These are phyloP conservation scores for Marmota monax DNA, from an alignment of 2,113 vertebrate genomes.

Conservation along the genomic window DNA sequence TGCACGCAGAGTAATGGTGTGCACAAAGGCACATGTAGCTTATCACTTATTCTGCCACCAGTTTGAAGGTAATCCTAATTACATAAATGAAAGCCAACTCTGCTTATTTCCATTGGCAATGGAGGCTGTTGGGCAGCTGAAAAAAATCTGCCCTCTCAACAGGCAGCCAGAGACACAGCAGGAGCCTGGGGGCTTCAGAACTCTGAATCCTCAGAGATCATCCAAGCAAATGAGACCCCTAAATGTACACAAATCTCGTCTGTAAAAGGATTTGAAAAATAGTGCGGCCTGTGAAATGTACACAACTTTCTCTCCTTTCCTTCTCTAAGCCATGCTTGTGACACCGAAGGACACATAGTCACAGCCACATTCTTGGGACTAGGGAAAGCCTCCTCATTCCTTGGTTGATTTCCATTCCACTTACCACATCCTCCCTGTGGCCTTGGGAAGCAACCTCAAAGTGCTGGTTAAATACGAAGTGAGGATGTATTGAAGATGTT, in stretches of 20 bases:
- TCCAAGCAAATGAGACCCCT: constrained; percentile 20
- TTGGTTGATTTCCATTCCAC: background rate
- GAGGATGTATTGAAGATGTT: constrained; percentile 63
- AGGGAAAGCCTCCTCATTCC: background rate
- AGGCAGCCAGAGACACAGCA: constrained; percentile 26
- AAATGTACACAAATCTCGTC: constrained; percentile 53
- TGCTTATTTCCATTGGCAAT: constrained; percentile 66
- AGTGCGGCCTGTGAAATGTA: constrained; percentile 19
- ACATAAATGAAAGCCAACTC: constrained; percentile 49
- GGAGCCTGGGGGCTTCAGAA: constrained; percentile 26
- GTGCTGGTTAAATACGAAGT: constrained; percentile 27
- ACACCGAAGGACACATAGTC: background rate
- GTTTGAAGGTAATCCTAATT: constrained; percentile 63
- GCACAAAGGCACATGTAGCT: constrained; percentile 38
- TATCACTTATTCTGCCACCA: constrained; percentile 75
- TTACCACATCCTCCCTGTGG: background rate
- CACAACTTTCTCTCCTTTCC: background rate
- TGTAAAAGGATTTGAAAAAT: constrained; percentile 52
- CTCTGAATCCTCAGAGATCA: constrained; percentile 50
- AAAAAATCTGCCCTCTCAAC: constrained; percentile 42
- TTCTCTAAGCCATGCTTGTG: background rate
- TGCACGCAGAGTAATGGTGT: constrained; percentile 14
- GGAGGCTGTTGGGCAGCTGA: background rate
- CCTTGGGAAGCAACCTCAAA: background rate
- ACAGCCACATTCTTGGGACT: background rate